Conservation (phyloP, 2,797 vertebrate genomes). For the Decapterus maruadsi region DNA sequence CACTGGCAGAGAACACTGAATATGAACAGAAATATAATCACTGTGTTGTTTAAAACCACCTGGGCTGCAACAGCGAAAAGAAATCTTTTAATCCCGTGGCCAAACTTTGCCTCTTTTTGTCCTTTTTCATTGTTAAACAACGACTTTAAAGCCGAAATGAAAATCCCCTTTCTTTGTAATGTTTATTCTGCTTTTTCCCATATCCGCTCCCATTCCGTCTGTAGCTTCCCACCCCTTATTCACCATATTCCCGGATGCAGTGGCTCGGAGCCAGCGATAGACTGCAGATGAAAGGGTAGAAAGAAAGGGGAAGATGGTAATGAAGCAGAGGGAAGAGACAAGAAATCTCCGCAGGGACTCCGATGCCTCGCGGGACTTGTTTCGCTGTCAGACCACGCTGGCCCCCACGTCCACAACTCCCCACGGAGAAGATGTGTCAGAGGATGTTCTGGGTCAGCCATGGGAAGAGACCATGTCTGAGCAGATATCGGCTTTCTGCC, state of each 20-base stretch:
- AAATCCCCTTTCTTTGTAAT: conserved; percentile 75
- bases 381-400: conserved; percentile 72
- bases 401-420: conserved; percentile 75
- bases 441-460: conserved; percentile 79
- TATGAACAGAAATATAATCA: conserved; percentile 34
- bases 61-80: conserved; percentile 21
- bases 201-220: conserved; percentile 75
- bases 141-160: conserved; percentile 62
- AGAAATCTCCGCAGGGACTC: conserved; percentile 70
- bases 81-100: conserved; percentile 37
- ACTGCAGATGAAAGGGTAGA: conserved; percentile 79
- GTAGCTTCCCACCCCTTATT: conserved; percentile 73
- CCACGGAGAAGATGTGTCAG: conserved; percentile 74
- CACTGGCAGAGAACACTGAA: conserved; percentile 22
- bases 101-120: conserved; percentile 39
- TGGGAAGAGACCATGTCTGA: conserved; percentile 76
- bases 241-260: conserved; percentile 78
- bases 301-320: conserved; percentile 76
- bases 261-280: conserved; percentile 74
- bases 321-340: conserved; percentile 78
- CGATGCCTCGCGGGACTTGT: conserved; percentile 75
- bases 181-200: conserved; percentile 82
- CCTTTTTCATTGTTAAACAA: conserved; percentile 46
- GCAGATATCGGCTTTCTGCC: conserved; percentile 74
- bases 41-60: conserved; percentile 56